These are phyloP conservation scores for Orchestes rusci DNA, from an alignment of 2,888 invertebrate species.

Conservation along the genomic window DNA sequence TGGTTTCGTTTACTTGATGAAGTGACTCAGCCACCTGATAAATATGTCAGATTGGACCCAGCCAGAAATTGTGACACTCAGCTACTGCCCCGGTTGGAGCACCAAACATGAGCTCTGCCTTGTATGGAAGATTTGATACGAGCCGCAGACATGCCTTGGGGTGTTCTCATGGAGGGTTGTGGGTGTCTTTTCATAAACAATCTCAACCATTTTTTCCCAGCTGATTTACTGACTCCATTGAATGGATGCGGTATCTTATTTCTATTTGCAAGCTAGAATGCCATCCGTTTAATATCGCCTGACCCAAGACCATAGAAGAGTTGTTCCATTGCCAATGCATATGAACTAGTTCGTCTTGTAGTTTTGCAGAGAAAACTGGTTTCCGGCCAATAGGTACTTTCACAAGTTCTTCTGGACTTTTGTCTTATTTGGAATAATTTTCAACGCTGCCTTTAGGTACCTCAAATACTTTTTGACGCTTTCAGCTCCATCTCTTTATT, in stretches of 20 bases:
- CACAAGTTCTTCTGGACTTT: too few species aligned
- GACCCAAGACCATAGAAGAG: conserved; percentile 5
- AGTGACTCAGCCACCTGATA: conserved; percentile 5
- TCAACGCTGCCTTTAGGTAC: too few species aligned
- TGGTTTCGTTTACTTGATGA: conserved; percentile 3
- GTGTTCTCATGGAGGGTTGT: too few species aligned
- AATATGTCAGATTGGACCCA: conserved; percentile 6
- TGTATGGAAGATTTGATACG: conserved; percentile 8
- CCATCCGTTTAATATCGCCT: conserved; percentile 8
- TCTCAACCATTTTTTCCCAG: conserved; percentile 9
- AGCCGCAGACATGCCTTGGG: too few species aligned
- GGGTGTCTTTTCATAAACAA: too few species aligned
- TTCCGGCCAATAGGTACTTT: too few species aligned
- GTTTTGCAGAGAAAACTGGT: too few species aligned
- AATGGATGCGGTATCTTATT: too few species aligned
- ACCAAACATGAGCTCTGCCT: background rate
- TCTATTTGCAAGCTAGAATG: conserved; percentile 9
- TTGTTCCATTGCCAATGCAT: conserved; percentile 9
- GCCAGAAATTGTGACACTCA: conserved; percentile 4
- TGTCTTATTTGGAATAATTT: too few species aligned
- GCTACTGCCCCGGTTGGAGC: conserved; percentile 5
- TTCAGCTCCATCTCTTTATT: too few species aligned
- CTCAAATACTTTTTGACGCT: too few species aligned
- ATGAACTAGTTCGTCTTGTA: conserved; percentile 9
- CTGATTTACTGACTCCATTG: conserved; percentile 7